phyloP scores from a whole-genome alignment of 35 echinoderm and acorn worm genomes.

The Diadema setosum region DNA sequence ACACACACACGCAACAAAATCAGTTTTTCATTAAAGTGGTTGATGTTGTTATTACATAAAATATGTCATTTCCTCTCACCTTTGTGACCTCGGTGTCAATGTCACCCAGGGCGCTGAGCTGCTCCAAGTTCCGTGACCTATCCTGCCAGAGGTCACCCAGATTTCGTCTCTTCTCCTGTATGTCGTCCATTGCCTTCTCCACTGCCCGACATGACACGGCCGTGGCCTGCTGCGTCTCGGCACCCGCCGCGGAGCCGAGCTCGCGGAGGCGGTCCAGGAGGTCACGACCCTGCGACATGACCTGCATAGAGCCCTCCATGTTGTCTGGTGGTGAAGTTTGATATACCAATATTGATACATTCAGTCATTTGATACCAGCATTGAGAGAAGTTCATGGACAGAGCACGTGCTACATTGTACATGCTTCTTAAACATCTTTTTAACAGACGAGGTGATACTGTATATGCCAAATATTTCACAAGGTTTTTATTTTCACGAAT shows the following conservation, averaged over 20 bases:
- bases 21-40: too few relatives aligned
- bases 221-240: conserved; percentile 42
- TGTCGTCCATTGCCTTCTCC: conserved; percentile 63
- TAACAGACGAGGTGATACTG: too few relatives aligned
- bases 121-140: conserved; percentile 67
- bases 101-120: conserved; percentile 54
- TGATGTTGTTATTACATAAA: background rate
- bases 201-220: conserved; percentile 69
- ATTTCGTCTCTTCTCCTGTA: conserved; percentile 55
- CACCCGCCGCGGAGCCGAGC: conserved; percentile 31
- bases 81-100: conserved; percentile 71
- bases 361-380: too few relatives aligned
- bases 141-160: conserved; percentile 77
- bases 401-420: too few relatives aligned
- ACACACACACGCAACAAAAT: too few relatives aligned
- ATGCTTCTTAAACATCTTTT: too few relatives aligned
- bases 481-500: too few relatives aligned
- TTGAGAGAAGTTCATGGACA: too few relatives aligned
- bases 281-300: conserved; percentile 71
- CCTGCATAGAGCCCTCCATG: conserved; percentile 65
- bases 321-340: too few relatives aligned
- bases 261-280: conserved; percentile 73
- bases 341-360: too few relatives aligned
- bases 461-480: too few relatives aligned
- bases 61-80: conserved; percentile 31